Base-by-base conservation (phyloP, 2,888 invertebrate genomes). In the Drosophila rubida region DNA sequence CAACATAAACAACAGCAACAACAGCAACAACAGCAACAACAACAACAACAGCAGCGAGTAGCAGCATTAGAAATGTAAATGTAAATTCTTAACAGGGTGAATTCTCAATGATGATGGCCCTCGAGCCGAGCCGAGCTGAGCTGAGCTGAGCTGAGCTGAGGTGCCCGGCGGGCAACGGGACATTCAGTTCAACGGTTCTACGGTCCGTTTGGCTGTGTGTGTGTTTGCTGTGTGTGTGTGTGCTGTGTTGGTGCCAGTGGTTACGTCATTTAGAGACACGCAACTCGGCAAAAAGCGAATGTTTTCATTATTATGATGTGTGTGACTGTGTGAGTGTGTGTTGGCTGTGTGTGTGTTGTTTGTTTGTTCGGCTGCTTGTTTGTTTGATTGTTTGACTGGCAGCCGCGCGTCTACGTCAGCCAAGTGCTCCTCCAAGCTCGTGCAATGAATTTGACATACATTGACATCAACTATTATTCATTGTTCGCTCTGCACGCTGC, bases 211-310 rank as follows among this genome's bases (percentile, higher is more conserved):
- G 46, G 45, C 22, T 22, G 13, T 14, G 14, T 11, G n/a, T n/a
- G n/a, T 64, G 19, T 27, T 39, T 55, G 57, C 14, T 6, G n/a
- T 54, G 48, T 14, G n/a, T n/a, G n/a, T 64, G 19, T 27, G 44
- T 55, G 57, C 14, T 6, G n/a, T 54, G 48, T 14, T 42, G 61
- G 39, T 44, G 59, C 39, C 50, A 50, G 42, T 42, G 85, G 85
- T 83, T 83, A 88, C 83, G 83, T 83, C 83, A 83, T 83, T 82
- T 69, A 51, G 69, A 74, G 83, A 88, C 88, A 83, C 88, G 83
- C 88, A 83, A 83, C 77, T 81, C 49, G 55, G 49, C 69, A 53
- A 68, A 80, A 82, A 48, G 61, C 76, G 69, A 85, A 73, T 81
- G 69, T 78, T 87, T 82, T 81, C 73, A 84, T 87, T 86, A 71